Base-by-base conservation (phyloP, 2,888 invertebrate species). In the Trisateles emortualis region DNA sequence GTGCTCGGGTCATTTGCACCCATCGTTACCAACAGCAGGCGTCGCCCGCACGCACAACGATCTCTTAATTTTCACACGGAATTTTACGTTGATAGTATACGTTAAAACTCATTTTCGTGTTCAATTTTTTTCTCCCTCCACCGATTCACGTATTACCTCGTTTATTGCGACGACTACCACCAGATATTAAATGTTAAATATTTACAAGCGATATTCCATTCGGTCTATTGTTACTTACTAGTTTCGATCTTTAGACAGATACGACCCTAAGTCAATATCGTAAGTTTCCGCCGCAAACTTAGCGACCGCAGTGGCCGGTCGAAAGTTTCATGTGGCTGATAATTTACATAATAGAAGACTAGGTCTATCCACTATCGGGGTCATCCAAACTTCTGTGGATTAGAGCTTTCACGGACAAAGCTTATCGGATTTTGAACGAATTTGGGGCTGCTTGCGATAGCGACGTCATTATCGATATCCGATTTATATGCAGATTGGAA, bases 401-500 rank as follows among this genome's bases (percentile, higher is more conserved):
- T 90, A 90, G 83, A 87, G 89, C 86, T 86, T 91, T 90, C 90
- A 88, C 84, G 81, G 84, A 85, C 80, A 81, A 80, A 81, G 86
- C 86, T 92, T 92, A 92, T 91, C 90, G 88, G 88, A 89, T 91
- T 91, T 88, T 83, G 88, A 88, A 86, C 85, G 90, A 88, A 90
- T 88, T 92, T 90, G 78, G 86, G 88, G 82, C 85, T 87, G 85
- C 89, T 90, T 87, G 85, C 86, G 87, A 88, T 87, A 81, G 87
- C 85, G 86, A 87, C 86, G 87, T 90, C 89, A 92, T 92, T 91
- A 92, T 90, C 88, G 88, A 87, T 89, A 91, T 89, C 88, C 92
- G 90, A 93, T 93, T 92, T 92, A 92, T 92, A 93, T 93, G 93
- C 90, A 93, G 91, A 93, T 93, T 89, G 82, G 72, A 71, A 84